Percentiles rank a stretch among this genome's conserved stretches.
These are phyloP conservation scores for honey bee (Apis mellifera) DNA, from an alignment of 1,140 invertebrate genomes.

Conservation along the genomic window DNA sequence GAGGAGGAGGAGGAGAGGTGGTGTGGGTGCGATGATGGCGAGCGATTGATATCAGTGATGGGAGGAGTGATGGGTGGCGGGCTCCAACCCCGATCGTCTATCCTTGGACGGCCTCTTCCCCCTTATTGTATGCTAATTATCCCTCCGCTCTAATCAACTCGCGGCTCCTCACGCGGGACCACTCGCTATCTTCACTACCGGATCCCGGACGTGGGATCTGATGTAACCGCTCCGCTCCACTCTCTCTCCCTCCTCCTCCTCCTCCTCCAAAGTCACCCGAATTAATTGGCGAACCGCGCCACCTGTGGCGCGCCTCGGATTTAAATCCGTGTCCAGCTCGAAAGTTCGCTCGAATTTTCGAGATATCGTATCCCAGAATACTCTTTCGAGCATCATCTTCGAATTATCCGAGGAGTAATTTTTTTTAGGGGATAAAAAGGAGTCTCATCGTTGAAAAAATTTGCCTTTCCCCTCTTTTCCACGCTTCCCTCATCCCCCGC, in stretches of 20 bases:
- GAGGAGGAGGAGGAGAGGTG: constrained; percentile 27
- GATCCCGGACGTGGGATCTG: constrained; percentile 58
- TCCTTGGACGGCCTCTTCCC: constrained; percentile 61
- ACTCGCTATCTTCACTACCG: constrained; percentile 52
- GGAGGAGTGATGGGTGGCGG: constrained; percentile 75
- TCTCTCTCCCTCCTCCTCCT: not conserved
- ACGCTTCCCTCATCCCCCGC: too few relatives aligned
- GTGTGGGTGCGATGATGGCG: constrained; percentile 75
- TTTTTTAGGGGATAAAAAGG: too few relatives aligned
- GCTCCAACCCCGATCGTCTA: constrained; percentile 71
- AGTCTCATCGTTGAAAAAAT: too few relatives aligned
- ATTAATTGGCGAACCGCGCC: constrained; percentile 57
- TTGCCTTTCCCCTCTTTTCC: too few relatives aligned
- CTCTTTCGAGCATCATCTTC: too few relatives aligned
- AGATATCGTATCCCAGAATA: too few relatives aligned
- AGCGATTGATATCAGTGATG: constrained; percentile 76
- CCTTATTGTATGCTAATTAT: constrained; percentile 81
- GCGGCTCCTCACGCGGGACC: constrained; percentile 47
- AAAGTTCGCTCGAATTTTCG: too few relatives aligned
- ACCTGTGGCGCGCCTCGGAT: not conserved
- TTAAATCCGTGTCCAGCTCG: too few relatives aligned
- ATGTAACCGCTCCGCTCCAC: too few relatives aligned
- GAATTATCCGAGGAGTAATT: too few relatives aligned
- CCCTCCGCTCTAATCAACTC: constrained; percentile 63
- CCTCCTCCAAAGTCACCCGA: constrained; percentile 34